Evolutionary conservation across 2,113 vertebrate species (phyloP).

Genomic region (Halcyon senegalensis): DNA sequence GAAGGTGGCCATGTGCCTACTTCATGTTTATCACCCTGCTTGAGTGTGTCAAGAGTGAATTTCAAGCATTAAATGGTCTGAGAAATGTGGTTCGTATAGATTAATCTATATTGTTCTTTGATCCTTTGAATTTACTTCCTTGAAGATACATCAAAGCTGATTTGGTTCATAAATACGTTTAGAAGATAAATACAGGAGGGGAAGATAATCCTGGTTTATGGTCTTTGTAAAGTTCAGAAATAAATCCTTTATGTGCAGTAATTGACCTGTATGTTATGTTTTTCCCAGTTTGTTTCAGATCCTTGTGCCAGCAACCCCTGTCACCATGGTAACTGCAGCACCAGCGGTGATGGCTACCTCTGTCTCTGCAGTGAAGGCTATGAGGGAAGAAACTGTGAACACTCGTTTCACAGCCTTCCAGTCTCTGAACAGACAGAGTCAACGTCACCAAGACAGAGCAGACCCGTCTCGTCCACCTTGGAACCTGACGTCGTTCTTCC

Average conservation of each 20-base stretch:
- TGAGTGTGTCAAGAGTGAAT: not conserved
- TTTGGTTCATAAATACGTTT: not conserved
- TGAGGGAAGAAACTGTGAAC: conserved; percentile 85
- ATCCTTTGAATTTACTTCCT: conserved; percentile 7
- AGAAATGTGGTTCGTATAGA: not conserved
- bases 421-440: conserved; percentile 71
- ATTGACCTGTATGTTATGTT: conserved; percentile 63
- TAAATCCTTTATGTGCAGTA: conserved; percentile 3
- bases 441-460: conserved; percentile 67
- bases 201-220: not conserved
- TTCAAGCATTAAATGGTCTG: not conserved
- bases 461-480: conserved; percentile 67
- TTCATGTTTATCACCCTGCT: not conserved
- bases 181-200: not conserved
- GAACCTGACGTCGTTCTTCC: conserved; percentile 77
- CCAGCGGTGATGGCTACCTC: conserved; percentile 76
- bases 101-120: not conserved
- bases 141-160: not conserved
- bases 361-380: conserved; percentile 89
- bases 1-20: not conserved
- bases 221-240: not conserved
- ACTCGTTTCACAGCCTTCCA: conserved; percentile 36
- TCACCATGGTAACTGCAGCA: conserved; percentile 97
- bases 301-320: conserved; percentile 93
- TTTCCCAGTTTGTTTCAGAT: conserved; percentile 88